A percentile compares a stretch with the other conserved stretches of the same genome.
Evolutionary conservation across 1,140 invertebrate species (phyloP).

Genomic region (Laupala kohalensis): DNA sequence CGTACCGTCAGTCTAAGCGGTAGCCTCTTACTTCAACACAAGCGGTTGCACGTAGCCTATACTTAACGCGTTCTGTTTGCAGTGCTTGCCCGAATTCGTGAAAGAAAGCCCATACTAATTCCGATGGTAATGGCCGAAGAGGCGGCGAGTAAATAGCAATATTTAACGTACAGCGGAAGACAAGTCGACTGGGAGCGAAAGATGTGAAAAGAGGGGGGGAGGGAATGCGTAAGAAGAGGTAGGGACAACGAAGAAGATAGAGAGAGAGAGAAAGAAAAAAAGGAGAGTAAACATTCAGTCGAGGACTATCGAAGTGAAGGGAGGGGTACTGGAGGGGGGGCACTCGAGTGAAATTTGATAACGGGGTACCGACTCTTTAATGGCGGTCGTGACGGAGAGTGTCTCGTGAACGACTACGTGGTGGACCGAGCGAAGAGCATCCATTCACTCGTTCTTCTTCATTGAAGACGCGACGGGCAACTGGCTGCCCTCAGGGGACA

Average conservation of each 20-base stretch:
- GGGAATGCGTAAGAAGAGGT: too few species aligned
- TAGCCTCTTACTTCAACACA: too few species aligned
- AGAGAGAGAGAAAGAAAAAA: too few species aligned
- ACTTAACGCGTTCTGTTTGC: neutral
- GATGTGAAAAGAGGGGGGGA: neutral
- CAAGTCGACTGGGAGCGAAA: too few species aligned
- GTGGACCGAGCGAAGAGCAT: neutral
- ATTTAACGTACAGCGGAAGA: neutral
- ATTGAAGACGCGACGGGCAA: neutral
- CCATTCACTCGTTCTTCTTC: neutral
- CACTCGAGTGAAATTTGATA: neutral
- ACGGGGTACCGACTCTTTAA: neutral
- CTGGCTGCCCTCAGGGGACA: too few species aligned
- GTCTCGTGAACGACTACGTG: neutral
- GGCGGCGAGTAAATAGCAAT: neutral
- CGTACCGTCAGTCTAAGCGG: too few species aligned
- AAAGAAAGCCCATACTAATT: neutral
- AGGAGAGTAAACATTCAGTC: too few species aligned
- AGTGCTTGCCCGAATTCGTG: neutral
- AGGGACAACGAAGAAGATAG: too few species aligned
- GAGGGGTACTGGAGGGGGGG: too few species aligned
- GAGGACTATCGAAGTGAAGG: neutral
- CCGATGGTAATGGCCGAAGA: neutral
- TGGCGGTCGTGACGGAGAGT: neutral
- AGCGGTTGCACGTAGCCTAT: neutral